Base-by-base conservation (phyloP, 2,888 invertebrate species). In the Halictus quadricinctus region DNA sequence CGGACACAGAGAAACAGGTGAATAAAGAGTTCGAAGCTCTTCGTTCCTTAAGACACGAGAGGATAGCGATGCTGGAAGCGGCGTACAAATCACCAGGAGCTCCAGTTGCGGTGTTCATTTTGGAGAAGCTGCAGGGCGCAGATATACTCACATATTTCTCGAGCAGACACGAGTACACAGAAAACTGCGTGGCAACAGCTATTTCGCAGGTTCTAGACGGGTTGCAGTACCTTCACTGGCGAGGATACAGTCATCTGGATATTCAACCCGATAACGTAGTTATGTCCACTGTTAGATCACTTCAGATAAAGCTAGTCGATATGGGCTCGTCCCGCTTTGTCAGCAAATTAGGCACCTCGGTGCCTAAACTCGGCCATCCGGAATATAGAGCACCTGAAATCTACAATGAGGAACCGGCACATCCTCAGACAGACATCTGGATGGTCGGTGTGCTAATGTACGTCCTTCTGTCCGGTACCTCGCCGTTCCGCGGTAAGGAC, bases 231-330 rank as follows among this genome's bases (percentile, higher is more conserved):
- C 95, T 99, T 66, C 99, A 99, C 95, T 99, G 99, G 97, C 96
- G 98, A 91, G 98, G 98, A 4, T 96, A 97, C 89, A 97, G 97
- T 90, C 98, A 98, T 94, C 95, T 99, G 86, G 97, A 99, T 94
- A 95, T 99, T 75, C 98, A 99, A 94, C 99, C 99, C 0, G 98
- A 99, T 93, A 99, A 99, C 94, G 96, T 99, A 43, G 98, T 99
- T 5, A 98, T 99, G 97, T 96, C 97, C 1, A 97, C 97, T 0
- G 97, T 98, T 25, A 95, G 98, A 88, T 97, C 97, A 0, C 96
- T 97, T 13, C 97, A 98, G 94, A 96, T 99, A 3, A 99, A 99
- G 95, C 95, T 99, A 72, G 97, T 98, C 10, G 99, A 99, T 95
- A 97, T 99, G 93, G 99, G 99, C 0, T 97, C 97, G 8, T 97